phyloP scores from a whole-genome alignment of 2,888 invertebrate genomes.

The Lottia gigantea region DNA sequence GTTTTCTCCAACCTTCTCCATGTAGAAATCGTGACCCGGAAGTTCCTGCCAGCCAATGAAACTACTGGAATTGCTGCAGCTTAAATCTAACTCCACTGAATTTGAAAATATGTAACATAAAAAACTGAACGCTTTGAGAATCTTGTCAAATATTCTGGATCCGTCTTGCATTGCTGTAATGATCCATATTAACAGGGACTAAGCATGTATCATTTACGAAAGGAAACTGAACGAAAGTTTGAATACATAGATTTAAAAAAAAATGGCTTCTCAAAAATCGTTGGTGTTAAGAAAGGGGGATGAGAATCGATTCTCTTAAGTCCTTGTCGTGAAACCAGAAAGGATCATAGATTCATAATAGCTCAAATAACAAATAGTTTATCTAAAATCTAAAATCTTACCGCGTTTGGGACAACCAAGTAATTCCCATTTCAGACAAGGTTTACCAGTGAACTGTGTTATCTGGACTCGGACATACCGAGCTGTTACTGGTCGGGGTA shows the following conservation, averaged over 20 bases:
- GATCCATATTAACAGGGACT: no score
- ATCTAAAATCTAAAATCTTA: not conserved
- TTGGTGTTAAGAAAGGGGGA: no score
- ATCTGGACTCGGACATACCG: not conserved
- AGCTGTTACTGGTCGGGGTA: not conserved
- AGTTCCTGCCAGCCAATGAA: constrained; percentile 4
- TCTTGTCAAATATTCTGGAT: no score
- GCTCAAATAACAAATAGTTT: not conserved
- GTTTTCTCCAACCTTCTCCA: not conserved
- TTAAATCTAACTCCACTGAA: not conserved
- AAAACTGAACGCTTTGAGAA: no score
- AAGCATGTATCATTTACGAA: no score
- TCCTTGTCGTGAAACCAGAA: no score
- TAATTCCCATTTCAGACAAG: constrained; percentile 3
- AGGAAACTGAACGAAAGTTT: no score
- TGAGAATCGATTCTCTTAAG: no score
- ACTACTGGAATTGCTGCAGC: not conserved
- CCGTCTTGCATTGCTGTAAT: no score
- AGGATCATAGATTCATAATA: not conserved
- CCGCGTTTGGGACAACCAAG: not conserved
- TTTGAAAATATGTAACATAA: no score
- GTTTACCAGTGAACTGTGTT: not conserved
- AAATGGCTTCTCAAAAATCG: no score
- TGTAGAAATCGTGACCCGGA: not conserved
- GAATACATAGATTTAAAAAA: no score